Conservation (phyloP, 2,888 invertebrate genomes). For the Lasioglossum leucozonium region DNA sequence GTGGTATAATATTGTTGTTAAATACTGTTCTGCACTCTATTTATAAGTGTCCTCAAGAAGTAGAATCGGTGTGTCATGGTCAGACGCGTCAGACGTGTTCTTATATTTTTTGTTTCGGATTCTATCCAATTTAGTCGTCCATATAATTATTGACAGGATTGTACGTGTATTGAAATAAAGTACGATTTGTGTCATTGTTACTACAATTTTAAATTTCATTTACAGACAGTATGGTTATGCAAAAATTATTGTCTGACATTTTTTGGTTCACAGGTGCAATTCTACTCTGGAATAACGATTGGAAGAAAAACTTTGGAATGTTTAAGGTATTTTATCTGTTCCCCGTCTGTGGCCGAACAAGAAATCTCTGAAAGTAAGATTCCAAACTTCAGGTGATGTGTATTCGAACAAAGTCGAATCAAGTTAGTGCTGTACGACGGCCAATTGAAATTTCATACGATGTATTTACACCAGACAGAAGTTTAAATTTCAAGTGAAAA, state of each 20-base stretch:
- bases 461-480: background rate
- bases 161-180: too few species aligned
- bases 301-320: background rate
- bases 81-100: too few species aligned
- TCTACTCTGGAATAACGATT: background rate
- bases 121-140: too few species aligned
- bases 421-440: background rate
- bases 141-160: too few species aligned
- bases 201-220: too few species aligned
- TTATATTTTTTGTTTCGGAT: too few species aligned
- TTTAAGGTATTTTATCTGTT: background rate
- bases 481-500: constrained; percentile 10
- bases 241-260: background rate
- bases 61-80: too few species aligned
- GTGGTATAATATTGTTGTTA: too few species aligned
- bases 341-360: background rate
- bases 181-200: too few species aligned
- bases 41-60: too few species aligned
- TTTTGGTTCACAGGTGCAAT: background rate
- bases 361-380: background rate
- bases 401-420: background rate
- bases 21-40: too few species aligned
- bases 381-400: background rate
- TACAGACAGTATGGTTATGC: background rate
- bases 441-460: constrained; percentile 10